Evolutionary conservation across 1,140 invertebrate species (phyloP), one percentile per base, ranked within the genome.

Genomic region (Rhizoglyphus robini): DNA sequence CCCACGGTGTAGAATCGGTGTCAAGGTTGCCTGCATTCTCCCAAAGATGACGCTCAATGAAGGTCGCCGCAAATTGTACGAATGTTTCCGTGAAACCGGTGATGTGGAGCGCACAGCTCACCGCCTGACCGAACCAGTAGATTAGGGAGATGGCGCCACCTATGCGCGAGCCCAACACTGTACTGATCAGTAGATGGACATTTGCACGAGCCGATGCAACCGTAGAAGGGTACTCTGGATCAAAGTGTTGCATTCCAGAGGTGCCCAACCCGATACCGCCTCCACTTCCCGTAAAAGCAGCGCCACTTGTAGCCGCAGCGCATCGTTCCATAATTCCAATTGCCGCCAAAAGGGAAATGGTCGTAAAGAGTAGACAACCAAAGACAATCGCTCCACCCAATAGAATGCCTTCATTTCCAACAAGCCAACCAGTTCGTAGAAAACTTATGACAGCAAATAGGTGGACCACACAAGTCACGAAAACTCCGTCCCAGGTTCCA

Each of bases 401-500:
- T 46, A 29, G 30, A 11, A 60, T 27, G 15, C 58, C 58, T 23
- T 8, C 60, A 72, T 70, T 68, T 65, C 76, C 76, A 3, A 97
- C 92, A 73, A 97, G 91, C 93, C 93, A 96, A 66, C 94, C 93
- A 69, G 91, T 91, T 72, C 93, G 80, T 31, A 97, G 79, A 77
- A 97, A 96, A 65, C 96, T 90, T 74, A 97, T 94, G 1, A 96
- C 91, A 71, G 93, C 91, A 80, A 97, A 92, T 32, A 96, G 91
- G 76, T 97, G 96, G 72, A 96, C 92, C 72, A 97, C 82, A 73
- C 88, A 91, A 38, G 86, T 86, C 66, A 90, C 93, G 74, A 93
- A 95, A 13, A 97, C 94, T 69, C 93, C 94, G 80, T 96, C 93
- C 91, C 93, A 96, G 1, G 91, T 93, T 18, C 93, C 93, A 82